A percentile compares a stretch with the other conserved stretches of the same genome.
These are phyloP conservation scores for Hemitrygon akajei DNA, from an alignment of 2,797 vertebrate species.

Conservation along the genomic window DNA sequence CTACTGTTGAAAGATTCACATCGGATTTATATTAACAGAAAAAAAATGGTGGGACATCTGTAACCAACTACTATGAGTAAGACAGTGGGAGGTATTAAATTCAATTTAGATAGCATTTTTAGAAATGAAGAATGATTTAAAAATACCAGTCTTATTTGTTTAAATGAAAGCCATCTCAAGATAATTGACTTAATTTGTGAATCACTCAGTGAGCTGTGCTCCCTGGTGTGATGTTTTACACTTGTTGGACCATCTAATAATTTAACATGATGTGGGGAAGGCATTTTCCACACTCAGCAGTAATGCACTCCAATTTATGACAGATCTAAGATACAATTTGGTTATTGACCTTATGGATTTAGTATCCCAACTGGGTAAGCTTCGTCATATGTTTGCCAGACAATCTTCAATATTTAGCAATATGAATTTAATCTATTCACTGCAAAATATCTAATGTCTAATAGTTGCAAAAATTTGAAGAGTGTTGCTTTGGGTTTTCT, in stretches of 20 bases:
- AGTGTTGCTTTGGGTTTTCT: not conserved
- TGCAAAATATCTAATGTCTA: not conserved
- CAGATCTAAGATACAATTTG: not conserved
- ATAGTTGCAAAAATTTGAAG: not conserved
- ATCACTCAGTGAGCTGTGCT: not conserved
- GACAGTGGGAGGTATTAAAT: slow-evolving; percentile 20
- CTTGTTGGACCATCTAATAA: not conserved
- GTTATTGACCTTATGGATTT: not conserved
- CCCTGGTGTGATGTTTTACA: not conserved
- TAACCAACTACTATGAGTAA: slow-evolving; percentile 12
- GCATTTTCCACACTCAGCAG: not conserved
- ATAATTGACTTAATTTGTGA: slow-evolving; percentile 20
- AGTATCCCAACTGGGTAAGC: not conserved
- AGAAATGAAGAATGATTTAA: not conserved
- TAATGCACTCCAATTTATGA: not conserved
- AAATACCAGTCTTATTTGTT: not conserved
- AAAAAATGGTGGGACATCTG: slow-evolving; percentile 26
- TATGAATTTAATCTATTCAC: not conserved
- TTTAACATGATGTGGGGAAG: not conserved
- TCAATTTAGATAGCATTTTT: slow-evolving; percentile 12
- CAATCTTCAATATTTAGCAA: not conserved
- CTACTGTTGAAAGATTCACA: slow-evolving; percentile 24
- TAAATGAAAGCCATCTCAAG: slow-evolving; percentile 20
- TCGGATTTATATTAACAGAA: slow-evolving; percentile 8
- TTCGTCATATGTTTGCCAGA: not conserved